Evolutionary conservation across 2,888 invertebrate genomes (phyloP).

Genomic region (Melieria crassipennis): DNA sequence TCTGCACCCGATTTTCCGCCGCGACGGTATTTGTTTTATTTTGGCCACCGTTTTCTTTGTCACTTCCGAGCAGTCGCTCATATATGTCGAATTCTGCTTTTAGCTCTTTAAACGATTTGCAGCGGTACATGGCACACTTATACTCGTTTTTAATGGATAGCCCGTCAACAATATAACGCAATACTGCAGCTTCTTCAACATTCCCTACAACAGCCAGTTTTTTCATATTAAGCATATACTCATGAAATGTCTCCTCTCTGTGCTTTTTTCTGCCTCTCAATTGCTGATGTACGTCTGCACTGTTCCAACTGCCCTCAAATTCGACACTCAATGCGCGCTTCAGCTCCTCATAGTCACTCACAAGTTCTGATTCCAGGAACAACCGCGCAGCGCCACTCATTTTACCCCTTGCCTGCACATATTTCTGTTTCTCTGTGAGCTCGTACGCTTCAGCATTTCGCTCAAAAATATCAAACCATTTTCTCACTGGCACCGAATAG

Average conservation of each 20-base stretch:
- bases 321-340: slow-evolving; percentile 19
- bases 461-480: slow-evolving; percentile 33
- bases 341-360: slow-evolving; percentile 25
- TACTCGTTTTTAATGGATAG: slow-evolving; percentile 30
- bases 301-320: slow-evolving; percentile 30
- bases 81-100: slow-evolving; percentile 28
- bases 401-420: slow-evolving; percentile 39
- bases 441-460: slow-evolving; percentile 33
- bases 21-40: neutral
- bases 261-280: slow-evolving; percentile 33
- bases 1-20: neutral
- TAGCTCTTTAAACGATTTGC: slow-evolving; percentile 35
- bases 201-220: slow-evolving; percentile 27
- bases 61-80: slow-evolving; percentile 11
- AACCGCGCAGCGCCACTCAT: slow-evolving; percentile 38
- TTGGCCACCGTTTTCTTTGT: slow-evolving; percentile 4
- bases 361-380: slow-evolving; percentile 35
- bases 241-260: slow-evolving; percentile 31
- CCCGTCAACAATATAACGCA: slow-evolving; percentile 38
- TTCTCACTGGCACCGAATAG: neutral
- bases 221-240: slow-evolving; percentile 32
- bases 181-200: slow-evolving; percentile 19
- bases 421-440: slow-evolving; percentile 35
- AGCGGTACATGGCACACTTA: slow-evolving; percentile 29
- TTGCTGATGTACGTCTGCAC: slow-evolving; percentile 36